Evolutionary conservation across 2,113 vertebrate genomes (phyloP).

Genomic region (Perccottus glenii): DNA sequence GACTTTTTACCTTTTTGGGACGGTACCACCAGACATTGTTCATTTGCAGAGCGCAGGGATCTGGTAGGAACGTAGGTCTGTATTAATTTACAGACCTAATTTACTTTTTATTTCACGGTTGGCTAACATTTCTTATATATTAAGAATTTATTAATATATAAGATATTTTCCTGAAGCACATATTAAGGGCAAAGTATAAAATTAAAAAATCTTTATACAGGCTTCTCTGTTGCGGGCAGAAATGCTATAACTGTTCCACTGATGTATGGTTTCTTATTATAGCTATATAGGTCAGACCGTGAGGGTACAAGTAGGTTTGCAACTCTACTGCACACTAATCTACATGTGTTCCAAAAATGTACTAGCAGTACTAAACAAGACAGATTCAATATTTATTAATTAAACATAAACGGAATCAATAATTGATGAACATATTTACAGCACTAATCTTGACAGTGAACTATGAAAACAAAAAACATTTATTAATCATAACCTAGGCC

Average conservation of each 20-base stretch:
- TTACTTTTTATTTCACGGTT: not conserved
- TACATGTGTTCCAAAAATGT: not conserved
- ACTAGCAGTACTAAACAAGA: not conserved
- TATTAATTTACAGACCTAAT: too few relatives aligned
- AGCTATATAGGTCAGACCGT: conserved; percentile 41
- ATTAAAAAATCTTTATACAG: conserved; percentile 15
- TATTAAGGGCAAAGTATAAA: not conserved
- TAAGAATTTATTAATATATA: not conserved
- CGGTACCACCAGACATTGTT: too few relatives aligned
- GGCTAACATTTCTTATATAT: not conserved
- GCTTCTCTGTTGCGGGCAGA: conserved; percentile 20
- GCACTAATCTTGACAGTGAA: too few relatives aligned
- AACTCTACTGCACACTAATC: not conserved
- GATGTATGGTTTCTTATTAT: conserved; percentile 27
- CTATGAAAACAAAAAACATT: too few relatives aligned
- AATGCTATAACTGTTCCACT: conserved; percentile 42
- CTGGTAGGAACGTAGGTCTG: too few relatives aligned
- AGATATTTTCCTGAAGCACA: not conserved
- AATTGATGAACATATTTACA: too few relatives aligned
- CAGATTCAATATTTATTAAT: not conserved
- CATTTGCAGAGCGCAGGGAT: too few relatives aligned
- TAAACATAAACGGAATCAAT: not conserved
- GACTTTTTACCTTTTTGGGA: too few relatives aligned
- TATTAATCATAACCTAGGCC: too few relatives aligned
- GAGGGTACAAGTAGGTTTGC: not conserved